Percentiles rank a stretch among this genome's conserved stretches.
Evolutionary conservation across 1,140 invertebrate genomes (phyloP).

Genomic region (Hyposmocoma kahamanoa): DNA sequence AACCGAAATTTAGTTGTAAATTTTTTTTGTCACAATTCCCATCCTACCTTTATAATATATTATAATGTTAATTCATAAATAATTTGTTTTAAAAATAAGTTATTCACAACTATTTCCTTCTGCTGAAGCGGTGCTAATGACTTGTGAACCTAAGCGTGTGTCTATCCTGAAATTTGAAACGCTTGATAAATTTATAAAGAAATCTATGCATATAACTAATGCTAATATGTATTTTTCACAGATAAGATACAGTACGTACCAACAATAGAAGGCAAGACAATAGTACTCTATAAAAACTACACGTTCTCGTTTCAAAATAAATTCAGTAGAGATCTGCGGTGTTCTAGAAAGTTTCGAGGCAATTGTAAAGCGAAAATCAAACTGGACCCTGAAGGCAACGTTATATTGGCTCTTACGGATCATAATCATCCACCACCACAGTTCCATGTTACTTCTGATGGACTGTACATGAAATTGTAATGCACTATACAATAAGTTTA

Average conservation of each 20-base stretch:
- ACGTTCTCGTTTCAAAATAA: background rate
- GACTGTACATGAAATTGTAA: background rate
- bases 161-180: no score
- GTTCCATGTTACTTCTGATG: slow-evolving; percentile 1
- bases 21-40: no score
- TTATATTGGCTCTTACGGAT: slow-evolving; percentile 1
- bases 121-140: no score
- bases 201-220: no score
- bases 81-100: no score
- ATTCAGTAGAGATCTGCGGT: slow-evolving; percentile 10
- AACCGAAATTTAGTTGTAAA: no score
- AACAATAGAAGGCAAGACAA: background rate
- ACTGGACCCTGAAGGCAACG: background rate
- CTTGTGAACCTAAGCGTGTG: no score
- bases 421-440: slow-evolving; percentile 18
- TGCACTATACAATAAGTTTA: background rate
- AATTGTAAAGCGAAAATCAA: background rate
- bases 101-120: no score
- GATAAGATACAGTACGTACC: background rate
- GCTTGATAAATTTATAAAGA: no score
- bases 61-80: no score
- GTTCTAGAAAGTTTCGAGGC: slow-evolving; percentile 11
- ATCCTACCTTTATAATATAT: no score
- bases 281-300: background rate
- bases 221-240: no score